phyloP scores from a whole-genome alignment of 37 sponge, comb jelly and placozoan genomes.

The Spongia lamella region DNA sequence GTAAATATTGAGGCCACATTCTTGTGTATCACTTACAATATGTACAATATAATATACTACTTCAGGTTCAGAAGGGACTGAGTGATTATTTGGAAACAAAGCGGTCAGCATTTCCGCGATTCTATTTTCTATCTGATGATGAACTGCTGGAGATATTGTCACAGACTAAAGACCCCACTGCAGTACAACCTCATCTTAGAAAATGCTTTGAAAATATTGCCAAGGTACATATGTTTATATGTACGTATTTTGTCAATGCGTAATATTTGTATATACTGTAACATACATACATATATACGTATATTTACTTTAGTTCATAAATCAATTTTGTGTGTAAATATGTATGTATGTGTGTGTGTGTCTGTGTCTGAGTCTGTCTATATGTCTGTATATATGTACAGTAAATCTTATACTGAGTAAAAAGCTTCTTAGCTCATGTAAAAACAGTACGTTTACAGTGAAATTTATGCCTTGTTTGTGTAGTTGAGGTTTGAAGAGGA shows the following conservation, averaged over 20 bases:
- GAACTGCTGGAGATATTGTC: conserved; percentile 98
- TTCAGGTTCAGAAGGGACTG: conserved; percentile 95
- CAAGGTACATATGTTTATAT: conserved; percentile 46
- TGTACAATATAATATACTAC: background rate
- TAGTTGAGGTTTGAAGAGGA: conserved; percentile 96
- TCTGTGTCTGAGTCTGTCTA: background rate
- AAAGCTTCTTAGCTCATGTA: background rate
- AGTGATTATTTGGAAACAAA: conserved; percentile 99
- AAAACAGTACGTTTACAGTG: no score
- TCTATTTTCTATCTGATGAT: conserved; percentile 99
- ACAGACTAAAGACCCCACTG: conserved; percentile 99
- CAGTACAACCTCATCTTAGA: conserved; percentile 99
- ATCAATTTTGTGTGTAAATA: background rate
- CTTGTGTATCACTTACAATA: background rate
- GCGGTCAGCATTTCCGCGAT: conserved; percentile 92
- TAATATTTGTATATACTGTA: no score
- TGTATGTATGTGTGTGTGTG: conserved; percentile 19
- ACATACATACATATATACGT: background rate
- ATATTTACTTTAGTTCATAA: no score
- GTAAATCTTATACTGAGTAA: background rate
- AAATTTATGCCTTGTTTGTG: background rate
- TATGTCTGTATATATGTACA: background rate
- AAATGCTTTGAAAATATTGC: conserved; percentile 99
- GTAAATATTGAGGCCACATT: background rate
- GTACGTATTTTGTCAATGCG: background rate